Conservation (phyloP, 92 coral and sea anemone species). For the Actinostola sp. region DNA sequence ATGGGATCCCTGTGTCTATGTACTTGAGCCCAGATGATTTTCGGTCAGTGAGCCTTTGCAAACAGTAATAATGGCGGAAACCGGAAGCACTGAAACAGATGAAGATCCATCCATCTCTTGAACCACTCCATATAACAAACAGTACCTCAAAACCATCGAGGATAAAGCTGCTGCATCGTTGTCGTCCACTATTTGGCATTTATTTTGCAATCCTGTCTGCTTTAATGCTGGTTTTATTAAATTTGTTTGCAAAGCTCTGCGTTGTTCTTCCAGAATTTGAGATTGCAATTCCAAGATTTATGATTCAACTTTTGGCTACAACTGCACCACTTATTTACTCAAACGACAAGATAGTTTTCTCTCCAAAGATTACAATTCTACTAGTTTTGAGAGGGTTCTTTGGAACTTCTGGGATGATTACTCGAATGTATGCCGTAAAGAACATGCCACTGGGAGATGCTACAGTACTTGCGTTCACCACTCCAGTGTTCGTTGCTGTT, state of each 20-base stretch:
- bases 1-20: no score
- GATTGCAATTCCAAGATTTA: constrained; percentile 38
- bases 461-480: constrained; percentile 65
- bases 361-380: constrained; percentile 28
- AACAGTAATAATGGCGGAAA: no score
- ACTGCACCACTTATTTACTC: constrained; percentile 47
- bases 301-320: constrained; percentile 38
- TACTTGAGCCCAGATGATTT: no score
- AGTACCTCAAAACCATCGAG: not conserved
- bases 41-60: no score
- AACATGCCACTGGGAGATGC: constrained; percentile 90
- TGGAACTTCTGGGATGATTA: constrained; percentile 57
- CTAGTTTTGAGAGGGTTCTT: constrained; percentile 40
- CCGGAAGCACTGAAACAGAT: no score
- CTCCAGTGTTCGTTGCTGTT: constrained; percentile 75
- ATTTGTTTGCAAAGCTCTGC: constrained; percentile 19
- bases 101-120: not conserved
- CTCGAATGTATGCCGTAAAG: constrained; percentile 62
- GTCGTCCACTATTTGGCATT: constrained; percentile 10
- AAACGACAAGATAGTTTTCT: constrained; percentile 39
- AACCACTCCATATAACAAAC: not conserved
- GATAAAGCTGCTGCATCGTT: not conserved
- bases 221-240: not conserved
- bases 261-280: constrained; percentile 47
- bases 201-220: constrained; percentile 11